Evolutionary conservation across 2,888 invertebrate genomes (phyloP).

Genomic region (Synergus gifuensis): DNA sequence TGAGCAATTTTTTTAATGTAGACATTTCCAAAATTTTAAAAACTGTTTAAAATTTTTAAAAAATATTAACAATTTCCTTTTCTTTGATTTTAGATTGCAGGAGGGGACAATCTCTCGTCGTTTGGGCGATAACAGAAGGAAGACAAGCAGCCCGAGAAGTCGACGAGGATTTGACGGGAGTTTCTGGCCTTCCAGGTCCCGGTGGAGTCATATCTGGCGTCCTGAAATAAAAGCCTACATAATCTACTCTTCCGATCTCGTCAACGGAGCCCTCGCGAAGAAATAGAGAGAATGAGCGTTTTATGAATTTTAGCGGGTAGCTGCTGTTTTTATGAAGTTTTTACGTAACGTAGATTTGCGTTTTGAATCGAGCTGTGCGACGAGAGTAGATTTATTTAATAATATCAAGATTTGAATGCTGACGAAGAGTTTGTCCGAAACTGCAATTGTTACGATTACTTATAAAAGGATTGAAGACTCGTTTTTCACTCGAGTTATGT

Average conservation of each 20-base stretch:
- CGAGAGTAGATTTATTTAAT: conserved; percentile 33
- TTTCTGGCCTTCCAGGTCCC: conserved; percentile 93
- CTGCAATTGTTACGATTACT: conserved; percentile 22
- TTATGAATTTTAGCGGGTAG: conserved; percentile 35
- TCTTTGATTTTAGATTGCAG: conserved; percentile 88
- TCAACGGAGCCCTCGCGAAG: background rate
- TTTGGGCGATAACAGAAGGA: conserved; percentile 99
- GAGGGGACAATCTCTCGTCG: conserved; percentile 98
- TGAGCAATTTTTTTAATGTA: conserved; percentile 74
- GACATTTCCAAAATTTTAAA: background rate
- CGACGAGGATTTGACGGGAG: conserved; percentile 89
- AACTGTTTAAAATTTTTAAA: too few species aligned
- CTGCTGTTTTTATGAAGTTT: conserved; percentile 43
- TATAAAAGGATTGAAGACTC: conserved; percentile 6
- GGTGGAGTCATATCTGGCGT: conserved; percentile 88
- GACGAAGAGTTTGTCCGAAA: conserved; percentile 9
- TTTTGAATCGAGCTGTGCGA: conserved; percentile 29
- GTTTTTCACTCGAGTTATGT: conserved; percentile 18
- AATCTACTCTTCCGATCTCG: conserved; percentile 36
- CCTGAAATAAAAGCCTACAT: conserved; percentile 58
- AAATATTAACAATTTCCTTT: conserved; percentile 34
- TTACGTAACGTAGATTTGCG: conserved; percentile 28
- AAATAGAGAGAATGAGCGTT: conserved; percentile 11
- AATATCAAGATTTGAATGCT: conserved; percentile 37
- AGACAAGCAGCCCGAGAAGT: conserved; percentile 98